Evolutionary conservation across 2,113 vertebrate genomes (phyloP).

Genomic region (Onychostoma macrolepis): DNA sequence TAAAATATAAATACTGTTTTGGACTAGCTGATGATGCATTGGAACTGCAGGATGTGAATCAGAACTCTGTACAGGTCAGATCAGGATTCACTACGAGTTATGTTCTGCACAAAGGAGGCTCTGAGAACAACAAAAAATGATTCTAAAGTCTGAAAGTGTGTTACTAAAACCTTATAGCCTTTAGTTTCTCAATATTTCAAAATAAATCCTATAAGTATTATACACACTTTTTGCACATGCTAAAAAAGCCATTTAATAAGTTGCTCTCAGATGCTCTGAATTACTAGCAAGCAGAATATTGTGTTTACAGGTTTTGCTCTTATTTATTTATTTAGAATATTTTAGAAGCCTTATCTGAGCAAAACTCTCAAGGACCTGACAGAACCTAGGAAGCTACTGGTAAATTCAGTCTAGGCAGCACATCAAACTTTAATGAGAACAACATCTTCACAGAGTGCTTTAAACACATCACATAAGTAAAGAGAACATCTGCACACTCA

Average conservation of each 20-base stretch:
- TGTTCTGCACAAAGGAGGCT: background rate
- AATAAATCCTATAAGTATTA: background rate
- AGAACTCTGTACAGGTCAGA: background rate
- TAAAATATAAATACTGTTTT: conserved; percentile 16
- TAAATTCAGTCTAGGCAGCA: background rate
- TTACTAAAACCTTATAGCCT: background rate
- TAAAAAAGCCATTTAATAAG: background rate
- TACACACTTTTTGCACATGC: background rate
- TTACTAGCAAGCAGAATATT: background rate
- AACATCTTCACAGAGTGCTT: conserved; percentile 17
- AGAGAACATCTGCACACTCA: background rate
- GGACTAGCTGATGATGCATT: background rate
- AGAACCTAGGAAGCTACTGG: background rate
- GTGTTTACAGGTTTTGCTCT: background rate
- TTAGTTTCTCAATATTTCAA: background rate
- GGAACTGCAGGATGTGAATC: background rate
- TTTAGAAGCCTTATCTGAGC: background rate
- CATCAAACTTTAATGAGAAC: conserved; percentile 40
- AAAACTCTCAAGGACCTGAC: conserved; percentile 9
- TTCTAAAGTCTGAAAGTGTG: background rate
- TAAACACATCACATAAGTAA: conserved; percentile 12
- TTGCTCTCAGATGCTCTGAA: background rate
- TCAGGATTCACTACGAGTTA: background rate
- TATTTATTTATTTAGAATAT: conserved; percentile 11
- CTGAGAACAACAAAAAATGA: background rate